Percentiles rank a stretch among this genome's conserved stretches.
Conservation (phyloP, 2,888 invertebrate species). For the Drosophila prostipennis region DNA sequence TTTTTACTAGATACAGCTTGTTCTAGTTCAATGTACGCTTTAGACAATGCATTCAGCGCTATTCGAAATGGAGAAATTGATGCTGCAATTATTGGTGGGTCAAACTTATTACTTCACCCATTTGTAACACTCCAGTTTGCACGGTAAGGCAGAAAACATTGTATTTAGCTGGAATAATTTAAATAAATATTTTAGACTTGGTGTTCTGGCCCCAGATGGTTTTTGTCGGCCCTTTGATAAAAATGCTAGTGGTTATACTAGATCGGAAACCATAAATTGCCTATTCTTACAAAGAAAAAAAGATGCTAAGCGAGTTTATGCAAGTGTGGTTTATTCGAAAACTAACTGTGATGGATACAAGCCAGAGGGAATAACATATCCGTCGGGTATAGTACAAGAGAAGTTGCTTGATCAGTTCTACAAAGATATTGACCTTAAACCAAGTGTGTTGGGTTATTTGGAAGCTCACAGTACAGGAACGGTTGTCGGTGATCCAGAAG, state of each 20-base stretch:
- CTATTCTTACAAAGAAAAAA: conserved; percentile 90
- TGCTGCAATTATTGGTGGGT: conserved; percentile 94
- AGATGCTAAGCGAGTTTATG: conserved; percentile 88
- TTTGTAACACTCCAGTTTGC: conserved; percentile 95
- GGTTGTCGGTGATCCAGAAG: conserved; percentile 95
- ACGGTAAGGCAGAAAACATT: conserved; percentile 84
- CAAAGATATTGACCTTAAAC: conserved; percentile 89
- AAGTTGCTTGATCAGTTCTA: conserved; percentile 88
- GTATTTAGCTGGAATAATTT: too few species aligned
- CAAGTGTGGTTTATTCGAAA: conserved; percentile 90
- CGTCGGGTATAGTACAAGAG: conserved; percentile 88
- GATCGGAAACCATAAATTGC: conserved; percentile 91
- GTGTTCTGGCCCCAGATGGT: conserved; percentile 93
- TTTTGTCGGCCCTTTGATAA: conserved; percentile 96
- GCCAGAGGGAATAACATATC: conserved; percentile 89
- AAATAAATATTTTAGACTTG: conserved; percentile 85
- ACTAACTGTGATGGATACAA: conserved; percentile 92
- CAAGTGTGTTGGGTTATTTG: conserved; percentile 89
- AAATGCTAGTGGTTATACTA: conserved; percentile 91
- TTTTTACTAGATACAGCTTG: conserved; percentile 96
- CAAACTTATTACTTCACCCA: conserved; percentile 94
- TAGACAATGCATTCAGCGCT: conserved; percentile 92
- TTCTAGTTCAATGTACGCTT: conserved; percentile 95
- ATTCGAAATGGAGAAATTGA: conserved; percentile 93
- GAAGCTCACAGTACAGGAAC: conserved; percentile 96